Evolutionary conservation across 2,113 vertebrate genomes (phyloP).

Genomic region (Felis chaus): DNA sequence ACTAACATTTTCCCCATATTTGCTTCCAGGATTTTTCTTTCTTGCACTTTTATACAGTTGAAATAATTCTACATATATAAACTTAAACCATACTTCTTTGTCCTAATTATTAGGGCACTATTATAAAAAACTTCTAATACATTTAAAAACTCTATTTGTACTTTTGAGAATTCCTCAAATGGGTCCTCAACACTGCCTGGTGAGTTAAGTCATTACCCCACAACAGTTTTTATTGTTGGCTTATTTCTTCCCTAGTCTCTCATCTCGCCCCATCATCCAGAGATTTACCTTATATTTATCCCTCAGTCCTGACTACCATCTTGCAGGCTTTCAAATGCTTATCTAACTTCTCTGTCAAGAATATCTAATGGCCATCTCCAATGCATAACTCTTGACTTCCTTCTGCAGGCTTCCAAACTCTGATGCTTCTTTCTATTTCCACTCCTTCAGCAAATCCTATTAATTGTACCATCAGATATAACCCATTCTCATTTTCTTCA

Average conservation of each 20-base stretch:
- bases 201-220: not conserved
- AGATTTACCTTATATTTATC: not conserved
- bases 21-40: not conserved
- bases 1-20: not conserved
- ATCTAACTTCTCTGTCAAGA: not conserved
- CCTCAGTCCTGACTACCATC: not conserved
- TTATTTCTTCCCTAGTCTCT: not conserved
- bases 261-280: not conserved
- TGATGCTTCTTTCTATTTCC: not conserved
- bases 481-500: not conserved
- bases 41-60: not conserved
- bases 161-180: not conserved
- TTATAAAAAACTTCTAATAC: not conserved
- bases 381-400: not conserved
- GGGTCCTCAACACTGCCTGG: not conserved
- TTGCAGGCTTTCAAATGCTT: not conserved
- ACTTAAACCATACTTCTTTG: not conserved
- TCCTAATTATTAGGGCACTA: not conserved
- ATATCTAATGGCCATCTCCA: not conserved
- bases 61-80: not conserved
- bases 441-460: not conserved
- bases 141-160: not conserved
- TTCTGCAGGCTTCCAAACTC: not conserved
- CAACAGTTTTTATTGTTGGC: not conserved
- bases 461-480: not conserved